Evolutionary conservation across 2,113 vertebrate species (phyloP), one percentile per base, ranked within the genome.

Genomic region (Microtus richardsoni): DNA sequence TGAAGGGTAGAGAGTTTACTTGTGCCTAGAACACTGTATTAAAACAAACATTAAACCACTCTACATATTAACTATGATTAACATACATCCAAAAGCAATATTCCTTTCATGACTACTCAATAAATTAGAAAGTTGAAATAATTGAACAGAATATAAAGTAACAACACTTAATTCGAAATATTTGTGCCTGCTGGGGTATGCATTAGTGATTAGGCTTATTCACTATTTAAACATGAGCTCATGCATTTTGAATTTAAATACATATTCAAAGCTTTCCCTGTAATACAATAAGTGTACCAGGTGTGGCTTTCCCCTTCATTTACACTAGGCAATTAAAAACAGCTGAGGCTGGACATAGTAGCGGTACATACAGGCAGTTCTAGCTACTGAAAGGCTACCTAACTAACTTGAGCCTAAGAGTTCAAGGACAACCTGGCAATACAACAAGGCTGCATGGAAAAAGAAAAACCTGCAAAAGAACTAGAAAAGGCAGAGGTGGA

Each of bases 241-340:
- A 84, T 13, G 71, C 8, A 94, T 92, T 91, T 77, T 96, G 62
- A 92, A 94, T 91, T 86, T 89, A 96, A 92, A 96, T 83, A 94
- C 52, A 79, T 41, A 89, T 74, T 93, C 64, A 96, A 78, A 89
- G 41, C 68, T 58, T 94, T 75, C 68, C 91, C 49, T 52, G 54
- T 62, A 94, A 89, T 41, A 60, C 33, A 93, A 33, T 62, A 89
- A 87, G 66, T 62, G 2, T 84, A 85, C 79, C 12, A 54, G 80
- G 24, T 66, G 9, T 66, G 14, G 39, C 93, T 70, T 66, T 62
- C 68, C 26, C 41, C 22, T 78, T 87, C 82, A 54, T 85, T 80
- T 62, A 58, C 19, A 78, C 33, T 12, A 44, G 24, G 33, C 49
- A 71, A 26, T 21, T n/a, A 87, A 17, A 68, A 44, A 77, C 7